These are phyloP conservation scores for Zeugodacus cucurbitae DNA, from an alignment of 1,140 invertebrate genomes.

Conservation along the genomic window DNA sequence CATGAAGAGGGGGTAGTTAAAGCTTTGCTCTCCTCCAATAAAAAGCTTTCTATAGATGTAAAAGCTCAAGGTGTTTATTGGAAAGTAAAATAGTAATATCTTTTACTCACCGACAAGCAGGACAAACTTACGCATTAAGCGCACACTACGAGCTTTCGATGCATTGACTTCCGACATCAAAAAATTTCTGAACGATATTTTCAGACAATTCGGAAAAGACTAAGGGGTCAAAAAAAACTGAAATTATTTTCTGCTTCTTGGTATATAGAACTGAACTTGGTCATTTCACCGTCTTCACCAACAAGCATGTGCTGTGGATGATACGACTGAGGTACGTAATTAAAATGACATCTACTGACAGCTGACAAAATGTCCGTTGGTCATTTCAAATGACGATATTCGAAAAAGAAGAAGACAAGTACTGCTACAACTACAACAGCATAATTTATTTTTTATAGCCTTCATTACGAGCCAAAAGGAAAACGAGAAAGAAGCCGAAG, in stretches of 20 bases:
- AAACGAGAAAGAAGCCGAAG: neutral
- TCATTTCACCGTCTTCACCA: neutral
- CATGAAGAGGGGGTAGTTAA: too few relatives aligned
- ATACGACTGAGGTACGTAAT: conserved; percentile 37
- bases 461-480: neutral
- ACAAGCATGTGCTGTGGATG: neutral
- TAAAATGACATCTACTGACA: conserved; percentile 46
- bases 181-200: neutral
- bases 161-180: neutral
- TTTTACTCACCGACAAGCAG: too few relatives aligned
- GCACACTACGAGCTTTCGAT: neutral
- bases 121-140: too few relatives aligned
- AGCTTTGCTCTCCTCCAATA: too few relatives aligned
- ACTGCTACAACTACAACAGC: neutral
- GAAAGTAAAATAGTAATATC: too few relatives aligned
- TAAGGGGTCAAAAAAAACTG: neutral
- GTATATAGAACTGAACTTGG: neutral
- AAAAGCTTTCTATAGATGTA: too few relatives aligned
- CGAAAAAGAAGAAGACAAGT: neutral
- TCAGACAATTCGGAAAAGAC: neutral
- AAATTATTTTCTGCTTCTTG: too few relatives aligned
- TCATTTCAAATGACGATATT: neutral
- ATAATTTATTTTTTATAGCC: neutral
- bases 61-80: too few relatives aligned
- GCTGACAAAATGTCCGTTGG: conserved; percentile 33